phyloP scores from a whole-genome alignment of 2,113 vertebrate species.

The Cheilinus undulatus region DNA sequence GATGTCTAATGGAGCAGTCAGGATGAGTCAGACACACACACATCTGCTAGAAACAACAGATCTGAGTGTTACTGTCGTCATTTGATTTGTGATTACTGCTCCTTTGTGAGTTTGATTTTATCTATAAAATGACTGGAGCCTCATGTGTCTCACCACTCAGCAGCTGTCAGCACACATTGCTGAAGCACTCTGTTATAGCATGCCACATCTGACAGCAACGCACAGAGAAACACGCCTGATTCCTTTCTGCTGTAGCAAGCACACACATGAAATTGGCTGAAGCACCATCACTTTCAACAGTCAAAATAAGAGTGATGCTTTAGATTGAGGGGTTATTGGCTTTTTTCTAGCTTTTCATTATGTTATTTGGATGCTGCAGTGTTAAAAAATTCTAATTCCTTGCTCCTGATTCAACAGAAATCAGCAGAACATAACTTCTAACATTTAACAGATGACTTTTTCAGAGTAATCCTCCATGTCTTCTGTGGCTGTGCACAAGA shows the following conservation, averaged over 20 bases:
- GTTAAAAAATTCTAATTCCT: background rate
- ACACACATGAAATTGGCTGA: conserved; percentile 5
- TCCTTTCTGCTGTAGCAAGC: conserved; percentile 13
- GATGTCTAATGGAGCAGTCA: conserved; percentile 48
- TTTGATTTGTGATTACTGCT: conserved; percentile 9
- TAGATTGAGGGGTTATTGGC: conserved; percentile 6
- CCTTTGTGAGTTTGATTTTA: conserved; percentile 26
- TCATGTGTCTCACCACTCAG: conserved; percentile 27
- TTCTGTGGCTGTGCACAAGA: background rate
- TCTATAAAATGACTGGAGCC: conserved; percentile 22
- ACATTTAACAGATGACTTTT: conserved; percentile 39
- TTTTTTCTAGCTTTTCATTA: conserved; percentile 1
- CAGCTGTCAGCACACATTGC: conserved; percentile 45
- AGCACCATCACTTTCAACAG: background rate
- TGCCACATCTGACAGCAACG: conserved; percentile 26
- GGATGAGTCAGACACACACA: conserved; percentile 49
- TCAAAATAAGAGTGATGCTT: conserved; percentile 6
- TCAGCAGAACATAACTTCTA: conserved; percentile 35
- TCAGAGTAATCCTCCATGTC: background rate
- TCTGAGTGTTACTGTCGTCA: conserved; percentile 11
- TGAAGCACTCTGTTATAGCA: conserved; percentile 29
- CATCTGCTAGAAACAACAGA: background rate
- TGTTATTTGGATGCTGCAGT: background rate
- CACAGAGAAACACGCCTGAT: conserved; percentile 30
- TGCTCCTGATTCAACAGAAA: conserved; percentile 26